Base-by-base conservation (phyloP, 2,797 vertebrate genomes). In the Sebastes taczanowskii region DNA sequence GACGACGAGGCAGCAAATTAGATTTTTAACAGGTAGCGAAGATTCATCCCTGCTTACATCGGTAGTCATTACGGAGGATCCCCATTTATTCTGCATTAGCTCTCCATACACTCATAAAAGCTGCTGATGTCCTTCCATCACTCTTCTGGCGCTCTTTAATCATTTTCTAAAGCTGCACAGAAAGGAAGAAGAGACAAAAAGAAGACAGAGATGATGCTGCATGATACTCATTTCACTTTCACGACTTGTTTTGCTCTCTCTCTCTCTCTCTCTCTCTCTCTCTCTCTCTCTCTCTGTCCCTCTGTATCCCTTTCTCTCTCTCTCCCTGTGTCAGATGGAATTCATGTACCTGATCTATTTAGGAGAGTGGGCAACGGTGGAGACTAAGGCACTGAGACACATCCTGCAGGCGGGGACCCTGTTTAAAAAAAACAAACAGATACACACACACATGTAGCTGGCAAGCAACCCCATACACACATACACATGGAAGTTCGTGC, bases 331-430 rank as follows among this genome's bases (percentile, higher is more conserved):
- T 87, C 83, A 78, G 74, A 83, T 74, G 71, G 67, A 25, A 87
- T 89, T 84, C 79, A 67, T 80, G 77, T 78, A 86, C 75, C 77
- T 86, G 80, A 82, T 84, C 77, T 78, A 38, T 84, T 89, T 86
- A 80, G 62, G 78, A 83, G 89, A 66, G 71, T 27, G 80, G 84
- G 73, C 69, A 74, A 78, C n/a, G 2, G 63, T 52, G 66, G 80
- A 88, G 75, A 74, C 80, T 81, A 83, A 89, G 66, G 77, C 65
- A 73, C 55, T 65, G 46, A 82, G 89, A 88, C 86, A 88, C 69
- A 66, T 84, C 85, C 88, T 87, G 72, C 84, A 84, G 88, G 78
- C 81, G 14, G 60, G 65, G 42, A 64, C 62, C 69, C 42, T 75
- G 62, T 74, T 72, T 38, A 20, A 16, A 55, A 78, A 75, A 78